phyloP scores from a whole-genome alignment of 2,888 invertebrate genomes.

The Acrocyrtus sp. region DNA sequence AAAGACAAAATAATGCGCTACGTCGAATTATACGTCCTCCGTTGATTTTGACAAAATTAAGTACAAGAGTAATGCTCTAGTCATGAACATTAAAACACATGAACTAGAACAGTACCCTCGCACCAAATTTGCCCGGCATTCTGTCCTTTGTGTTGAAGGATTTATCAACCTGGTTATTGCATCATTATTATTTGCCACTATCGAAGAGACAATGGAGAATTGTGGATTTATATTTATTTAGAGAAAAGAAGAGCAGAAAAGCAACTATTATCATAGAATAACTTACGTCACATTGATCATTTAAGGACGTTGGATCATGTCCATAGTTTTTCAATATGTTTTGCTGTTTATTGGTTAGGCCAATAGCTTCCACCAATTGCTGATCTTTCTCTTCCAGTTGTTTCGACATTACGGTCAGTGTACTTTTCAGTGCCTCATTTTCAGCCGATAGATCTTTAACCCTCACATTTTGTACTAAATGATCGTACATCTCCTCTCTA shows the following conservation, averaged over 20 bases:
- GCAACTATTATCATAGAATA: background rate
- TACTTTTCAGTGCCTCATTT: no score
- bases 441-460: background rate
- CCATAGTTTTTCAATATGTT: conserved; percentile 6
- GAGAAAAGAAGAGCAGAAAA: no score
- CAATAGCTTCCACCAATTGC: background rate
- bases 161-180: background rate
- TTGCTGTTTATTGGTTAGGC: background rate
- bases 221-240: background rate
- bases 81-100: conserved; percentile 47
- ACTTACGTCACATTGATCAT: conserved; percentile 3
- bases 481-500: no score
- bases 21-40: no score
- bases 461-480: no score
- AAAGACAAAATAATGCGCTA: no score
- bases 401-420: no score
- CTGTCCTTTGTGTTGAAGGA: background rate
- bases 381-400: background rate
- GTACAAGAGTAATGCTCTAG: conserved; percentile 63
- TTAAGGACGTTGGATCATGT: background rate
- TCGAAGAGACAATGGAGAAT: background rate
- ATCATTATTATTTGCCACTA: background rate
- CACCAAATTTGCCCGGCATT: conserved; percentile 13
- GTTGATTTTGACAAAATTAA: conserved; percentile 10
- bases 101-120: conserved; percentile 49